A percentile compares a stretch with the other conserved stretches of the same genome.
phyloP scores from a whole-genome alignment of 2,113 vertebrate genomes.

The Xiphophorus hellerii region DNA sequence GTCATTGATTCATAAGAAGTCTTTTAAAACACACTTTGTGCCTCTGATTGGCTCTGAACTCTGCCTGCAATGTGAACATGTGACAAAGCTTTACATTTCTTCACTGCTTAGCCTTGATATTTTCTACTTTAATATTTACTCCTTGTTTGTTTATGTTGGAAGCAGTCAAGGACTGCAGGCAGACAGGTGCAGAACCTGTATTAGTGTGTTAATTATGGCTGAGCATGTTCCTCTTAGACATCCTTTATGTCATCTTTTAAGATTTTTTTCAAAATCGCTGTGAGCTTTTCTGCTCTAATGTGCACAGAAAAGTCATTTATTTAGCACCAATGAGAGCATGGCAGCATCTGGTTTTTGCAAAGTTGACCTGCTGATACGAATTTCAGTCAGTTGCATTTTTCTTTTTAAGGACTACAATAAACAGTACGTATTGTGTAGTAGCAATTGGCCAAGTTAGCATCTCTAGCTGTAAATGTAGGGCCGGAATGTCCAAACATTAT shows the following conservation, averaged over 20 bases:
- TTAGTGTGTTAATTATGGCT: no score
- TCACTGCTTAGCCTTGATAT: neutral
- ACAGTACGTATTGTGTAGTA: neutral
- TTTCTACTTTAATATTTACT: neutral
- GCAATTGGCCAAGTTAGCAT: neutral
- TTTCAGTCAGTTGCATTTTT: neutral
- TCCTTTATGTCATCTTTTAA: no score
- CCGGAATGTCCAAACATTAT: neutral
- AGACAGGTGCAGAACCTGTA: neutral
- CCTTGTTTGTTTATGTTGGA: neutral
- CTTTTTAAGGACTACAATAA: neutral
- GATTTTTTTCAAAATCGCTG: no score
- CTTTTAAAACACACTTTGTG: neutral
- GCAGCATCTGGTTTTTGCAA: neutral
- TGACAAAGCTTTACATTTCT: neutral
- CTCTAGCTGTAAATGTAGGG: neutral
- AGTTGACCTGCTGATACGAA: neutral
- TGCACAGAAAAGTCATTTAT: neutral
- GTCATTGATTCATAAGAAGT: neutral
- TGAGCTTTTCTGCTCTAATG: no score
- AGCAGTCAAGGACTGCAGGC: neutral
- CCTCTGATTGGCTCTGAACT: neutral
- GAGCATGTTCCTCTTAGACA: no score
- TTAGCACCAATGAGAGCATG: neutral
- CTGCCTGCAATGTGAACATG: neutral